Conservation (phyloP, 2,888 invertebrate genomes). For the Troides oblongomaculatus region DNA sequence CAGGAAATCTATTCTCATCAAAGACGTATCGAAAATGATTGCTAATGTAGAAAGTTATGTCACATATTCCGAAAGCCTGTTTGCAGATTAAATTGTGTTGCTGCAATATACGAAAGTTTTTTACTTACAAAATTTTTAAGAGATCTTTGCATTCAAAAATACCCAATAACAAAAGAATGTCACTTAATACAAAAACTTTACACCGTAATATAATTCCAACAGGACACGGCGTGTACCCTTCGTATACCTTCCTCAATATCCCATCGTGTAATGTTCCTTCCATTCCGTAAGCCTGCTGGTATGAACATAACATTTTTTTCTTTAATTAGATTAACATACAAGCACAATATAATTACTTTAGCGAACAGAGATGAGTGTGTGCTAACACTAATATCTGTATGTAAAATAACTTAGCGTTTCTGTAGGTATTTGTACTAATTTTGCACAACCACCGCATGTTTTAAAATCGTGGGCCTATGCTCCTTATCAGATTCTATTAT, state of each 20-base stretch:
- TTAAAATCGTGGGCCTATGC: conserved; percentile 25
- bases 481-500: conserved; percentile 16
- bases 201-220: conserved; percentile 17
- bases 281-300: conserved; percentile 26
- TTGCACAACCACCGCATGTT: conserved; percentile 28
- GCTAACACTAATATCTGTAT: conserved; percentile 28
- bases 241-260: conserved; percentile 13
- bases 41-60: no score
- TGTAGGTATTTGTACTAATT: conserved; percentile 29
- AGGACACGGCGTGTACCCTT: conserved; percentile 17
- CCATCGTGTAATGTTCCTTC: conserved; percentile 20
- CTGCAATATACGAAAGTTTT: no score
- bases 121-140: no score
- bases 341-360: conserved; percentile 25
- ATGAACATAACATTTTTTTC: conserved; percentile 27
- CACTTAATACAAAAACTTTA: neutral
- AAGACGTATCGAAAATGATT: no score
- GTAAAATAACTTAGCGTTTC: conserved; percentile 24
- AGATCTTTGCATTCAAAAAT: no score
- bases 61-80: no score
- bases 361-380: conserved; percentile 11
- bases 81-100: no score
- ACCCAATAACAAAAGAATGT: no score
- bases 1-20: no score
- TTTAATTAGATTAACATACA: conserved; percentile 27